A percentile compares a stretch with the other conserved stretches of the same genome.
Evolutionary conservation across 2,888 invertebrate species (phyloP).

Genomic region (Drosophila fulvimacula): DNA sequence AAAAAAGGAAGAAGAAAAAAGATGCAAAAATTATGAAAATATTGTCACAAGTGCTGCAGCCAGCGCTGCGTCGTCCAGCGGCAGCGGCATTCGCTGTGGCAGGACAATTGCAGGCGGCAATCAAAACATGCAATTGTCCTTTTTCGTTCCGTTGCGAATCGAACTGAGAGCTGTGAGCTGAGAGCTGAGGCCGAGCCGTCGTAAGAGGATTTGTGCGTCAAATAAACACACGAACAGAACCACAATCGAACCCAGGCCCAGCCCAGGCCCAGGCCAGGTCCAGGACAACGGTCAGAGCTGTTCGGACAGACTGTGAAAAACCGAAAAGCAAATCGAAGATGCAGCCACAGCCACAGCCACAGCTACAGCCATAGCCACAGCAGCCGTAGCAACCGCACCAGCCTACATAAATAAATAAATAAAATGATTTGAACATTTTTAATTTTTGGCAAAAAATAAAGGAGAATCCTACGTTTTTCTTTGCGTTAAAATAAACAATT

Average conservation of each 20-base stretch:
- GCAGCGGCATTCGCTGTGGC: conserved; percentile 42
- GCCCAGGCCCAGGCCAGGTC: not conserved
- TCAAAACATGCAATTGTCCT: conserved; percentile 80
- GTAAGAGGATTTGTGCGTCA: conserved; percentile 79
- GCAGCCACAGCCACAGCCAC: conserved; percentile 42
- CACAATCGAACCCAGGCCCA: conserved; percentile 14
- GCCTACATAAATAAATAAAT: conserved; percentile 79
- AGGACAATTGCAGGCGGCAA: conserved; percentile 81
- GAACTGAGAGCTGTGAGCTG: conserved; percentile 53
- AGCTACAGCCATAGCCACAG: not conserved
- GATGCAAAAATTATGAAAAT: conserved; percentile 83
- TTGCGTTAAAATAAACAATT: conserved; percentile 80
- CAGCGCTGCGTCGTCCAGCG: conserved; percentile 23
- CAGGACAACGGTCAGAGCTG: conserved; percentile 10
- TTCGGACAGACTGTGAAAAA: conserved; percentile 22
- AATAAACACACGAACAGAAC: conserved; percentile 72
- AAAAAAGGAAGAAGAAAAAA: conserved; percentile 44
- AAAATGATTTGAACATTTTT: conserved; percentile 80
- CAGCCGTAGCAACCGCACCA: conserved; percentile 17
- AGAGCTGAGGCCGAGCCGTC: conserved; percentile 56
- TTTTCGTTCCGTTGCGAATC: conserved; percentile 71
- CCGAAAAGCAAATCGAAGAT: conserved; percentile 70
- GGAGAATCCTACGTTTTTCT: conserved; percentile 60
- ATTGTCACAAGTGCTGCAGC: conserved; percentile 82
- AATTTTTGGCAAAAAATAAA: conserved; percentile 62